Conservation (phyloP, 2,113 vertebrate genomes). For the Crotalus horridus region DNA sequence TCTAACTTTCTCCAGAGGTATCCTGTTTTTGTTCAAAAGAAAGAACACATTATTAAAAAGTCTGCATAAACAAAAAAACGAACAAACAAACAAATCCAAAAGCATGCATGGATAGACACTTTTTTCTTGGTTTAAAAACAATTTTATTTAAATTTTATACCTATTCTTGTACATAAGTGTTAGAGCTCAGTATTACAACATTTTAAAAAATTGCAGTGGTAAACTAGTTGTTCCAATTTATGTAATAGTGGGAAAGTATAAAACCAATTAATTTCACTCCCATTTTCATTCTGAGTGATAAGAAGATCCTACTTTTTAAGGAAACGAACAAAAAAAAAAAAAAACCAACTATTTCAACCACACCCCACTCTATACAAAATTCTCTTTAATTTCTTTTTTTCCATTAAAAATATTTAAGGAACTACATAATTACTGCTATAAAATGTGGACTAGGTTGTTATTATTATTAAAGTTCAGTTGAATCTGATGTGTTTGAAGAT, state of each 20-base stretch:
- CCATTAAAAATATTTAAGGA: not conserved
- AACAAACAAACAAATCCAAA: not conserved
- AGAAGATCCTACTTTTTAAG: not conserved
- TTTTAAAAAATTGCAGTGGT: not conserved
- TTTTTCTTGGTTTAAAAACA: not conserved
- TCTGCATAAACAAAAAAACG: not conserved
- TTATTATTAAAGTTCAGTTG: not conserved
- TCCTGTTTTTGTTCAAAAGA: not conserved
- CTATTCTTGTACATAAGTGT: not conserved
- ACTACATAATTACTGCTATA: not conserved
- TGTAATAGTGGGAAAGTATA: not conserved
- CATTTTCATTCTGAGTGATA: not conserved
- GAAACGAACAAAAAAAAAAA: not conserved
- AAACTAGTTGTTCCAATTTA: not conserved
- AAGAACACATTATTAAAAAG: not conserved
- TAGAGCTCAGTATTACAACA: not conserved
- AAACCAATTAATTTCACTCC: not conserved
- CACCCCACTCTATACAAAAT: not conserved
- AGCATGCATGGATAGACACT: not conserved
- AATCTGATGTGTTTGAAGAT: not conserved
- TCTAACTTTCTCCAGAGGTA: not conserved
- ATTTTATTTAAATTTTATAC: not conserved
- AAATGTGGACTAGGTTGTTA: not conserved
- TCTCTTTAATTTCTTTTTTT: not conserved
- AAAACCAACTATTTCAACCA: not conserved